A percentile compares a stretch with the other conserved stretches of the same genome.
These are phyloP conservation scores for Nemotelus nigrinus DNA, from an alignment of 2,888 invertebrate species.

Conservation along the genomic window DNA sequence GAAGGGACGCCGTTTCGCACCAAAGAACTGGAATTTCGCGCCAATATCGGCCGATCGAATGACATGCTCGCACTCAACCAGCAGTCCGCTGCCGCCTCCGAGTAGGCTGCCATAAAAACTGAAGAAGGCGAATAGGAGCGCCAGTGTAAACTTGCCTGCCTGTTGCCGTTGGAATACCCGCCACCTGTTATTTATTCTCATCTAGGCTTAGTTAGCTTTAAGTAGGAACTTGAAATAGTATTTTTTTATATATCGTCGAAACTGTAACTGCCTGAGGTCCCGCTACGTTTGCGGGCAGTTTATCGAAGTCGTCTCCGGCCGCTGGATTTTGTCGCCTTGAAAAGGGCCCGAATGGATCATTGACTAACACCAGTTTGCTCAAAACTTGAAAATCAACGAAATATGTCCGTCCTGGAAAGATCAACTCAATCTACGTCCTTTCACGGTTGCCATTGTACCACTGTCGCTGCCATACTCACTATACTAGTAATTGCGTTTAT, in stretches of 20 bases:
- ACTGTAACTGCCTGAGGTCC: not conserved
- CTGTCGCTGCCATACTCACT: conserved; percentile 7
- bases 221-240: too few species aligned
- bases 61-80: too few species aligned
- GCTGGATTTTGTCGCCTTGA: not conserved
- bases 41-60: too few species aligned
- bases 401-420: conserved; percentile 29
- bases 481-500: not conserved
- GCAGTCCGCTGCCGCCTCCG: too few species aligned
- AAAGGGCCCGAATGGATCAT: not conserved
- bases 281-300: not conserved
- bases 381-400: not conserved
- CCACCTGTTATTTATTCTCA: too few species aligned
- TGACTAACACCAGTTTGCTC: not conserved
- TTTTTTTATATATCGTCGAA: not conserved
- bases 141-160: too few species aligned
- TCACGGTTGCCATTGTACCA: not conserved
- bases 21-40: too few species aligned
- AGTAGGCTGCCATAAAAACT: too few species aligned
- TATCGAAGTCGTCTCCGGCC: not conserved
- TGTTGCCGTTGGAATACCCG: too few species aligned
- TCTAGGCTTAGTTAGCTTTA: too few species aligned
- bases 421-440: not conserved
- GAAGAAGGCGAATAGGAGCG: too few species aligned
- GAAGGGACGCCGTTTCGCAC: too few species aligned